Conservation (phyloP, 1,140 invertebrate genomes). For the Zaprionus capensis region DNA sequence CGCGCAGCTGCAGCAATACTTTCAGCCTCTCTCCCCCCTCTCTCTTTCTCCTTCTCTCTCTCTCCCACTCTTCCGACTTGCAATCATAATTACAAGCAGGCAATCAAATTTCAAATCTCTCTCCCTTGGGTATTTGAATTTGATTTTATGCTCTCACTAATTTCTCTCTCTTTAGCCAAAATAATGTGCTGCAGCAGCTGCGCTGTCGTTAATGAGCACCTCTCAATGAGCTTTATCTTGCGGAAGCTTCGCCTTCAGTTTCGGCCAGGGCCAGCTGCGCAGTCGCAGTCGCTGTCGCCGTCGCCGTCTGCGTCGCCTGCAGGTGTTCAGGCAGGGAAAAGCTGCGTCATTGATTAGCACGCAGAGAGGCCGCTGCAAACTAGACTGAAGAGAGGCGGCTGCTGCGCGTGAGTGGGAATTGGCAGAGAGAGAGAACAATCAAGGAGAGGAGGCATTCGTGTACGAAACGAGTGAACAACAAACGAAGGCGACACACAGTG, state of each 20-base stretch:
- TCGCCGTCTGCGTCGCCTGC: constrained; percentile 42
- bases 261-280: constrained; percentile 46
- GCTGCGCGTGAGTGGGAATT: background rate
- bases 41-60: background rate
- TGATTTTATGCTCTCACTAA: constrained; percentile 10
- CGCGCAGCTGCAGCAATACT: constrained; percentile 41
- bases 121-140: background rate
- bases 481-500: background rate
- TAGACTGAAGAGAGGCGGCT: constrained; percentile 55
- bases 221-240: constrained; percentile 61
- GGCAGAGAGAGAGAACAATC: background rate
- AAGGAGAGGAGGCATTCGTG: constrained; percentile 6
- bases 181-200: constrained; percentile 25
- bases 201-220: constrained; percentile 61
- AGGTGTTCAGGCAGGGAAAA: constrained; percentile 67
- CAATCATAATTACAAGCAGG: constrained; percentile 71
- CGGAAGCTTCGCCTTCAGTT: constrained; percentile 57
- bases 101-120: constrained; percentile 71
- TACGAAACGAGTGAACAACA: background rate
- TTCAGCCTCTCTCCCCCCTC: background rate
- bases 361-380: constrained; percentile 52
- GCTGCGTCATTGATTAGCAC: constrained; percentile 77
- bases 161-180: constrained; percentile 6
- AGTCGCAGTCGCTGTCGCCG: constrained; percentile 29
- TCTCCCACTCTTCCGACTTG: constrained; percentile 15